Conservation (phyloP, 2,113 vertebrate genomes). For the Elephantulus edwardii region DNA sequence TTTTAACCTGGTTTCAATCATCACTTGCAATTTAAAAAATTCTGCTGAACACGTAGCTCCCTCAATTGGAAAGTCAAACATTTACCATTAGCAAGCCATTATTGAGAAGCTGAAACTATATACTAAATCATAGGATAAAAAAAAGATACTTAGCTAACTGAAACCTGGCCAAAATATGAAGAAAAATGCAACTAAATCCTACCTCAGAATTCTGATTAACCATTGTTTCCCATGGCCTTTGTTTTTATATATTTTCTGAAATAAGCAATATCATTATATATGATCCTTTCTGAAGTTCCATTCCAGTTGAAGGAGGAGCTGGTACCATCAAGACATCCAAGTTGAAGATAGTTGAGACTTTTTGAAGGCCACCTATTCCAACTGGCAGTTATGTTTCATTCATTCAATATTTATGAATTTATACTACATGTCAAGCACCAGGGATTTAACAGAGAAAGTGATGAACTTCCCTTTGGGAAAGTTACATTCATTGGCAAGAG, state of each 20-base stretch:
- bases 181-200: slow-evolving; percentile 64
- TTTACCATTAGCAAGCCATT: slow-evolving; percentile 72
- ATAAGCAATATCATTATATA: neutral
- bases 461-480: neutral
- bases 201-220: slow-evolving; percentile 62
- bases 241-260: slow-evolving; percentile 4
- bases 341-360: neutral
- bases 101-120: slow-evolving; percentile 70
- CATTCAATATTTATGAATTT: neutral
- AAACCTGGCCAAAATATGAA: slow-evolving; percentile 64
- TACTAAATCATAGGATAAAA: slow-evolving; percentile 59
- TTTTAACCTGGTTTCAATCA: slow-evolving; percentile 70
- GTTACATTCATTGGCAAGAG: neutral
- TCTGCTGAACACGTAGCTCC: slow-evolving; percentile 74
- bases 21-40: slow-evolving; percentile 66
- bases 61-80: slow-evolving; percentile 71
- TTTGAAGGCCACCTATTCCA: neutral
- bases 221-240: slow-evolving; percentile 29
- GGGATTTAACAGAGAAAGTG: neutral
- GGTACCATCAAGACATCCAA: neutral
- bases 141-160: slow-evolving; percentile 70
- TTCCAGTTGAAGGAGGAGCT: slow-evolving; percentile 24
- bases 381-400: neutral
- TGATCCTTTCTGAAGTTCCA: slow-evolving; percentile 23
- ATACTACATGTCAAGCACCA: neutral